Percentiles rank a stretch among this genome's conserved stretches.
phyloP scores from a whole-genome alignment of 2,888 invertebrate genomes.

The Sinopyrophorus schimmeli region DNA sequence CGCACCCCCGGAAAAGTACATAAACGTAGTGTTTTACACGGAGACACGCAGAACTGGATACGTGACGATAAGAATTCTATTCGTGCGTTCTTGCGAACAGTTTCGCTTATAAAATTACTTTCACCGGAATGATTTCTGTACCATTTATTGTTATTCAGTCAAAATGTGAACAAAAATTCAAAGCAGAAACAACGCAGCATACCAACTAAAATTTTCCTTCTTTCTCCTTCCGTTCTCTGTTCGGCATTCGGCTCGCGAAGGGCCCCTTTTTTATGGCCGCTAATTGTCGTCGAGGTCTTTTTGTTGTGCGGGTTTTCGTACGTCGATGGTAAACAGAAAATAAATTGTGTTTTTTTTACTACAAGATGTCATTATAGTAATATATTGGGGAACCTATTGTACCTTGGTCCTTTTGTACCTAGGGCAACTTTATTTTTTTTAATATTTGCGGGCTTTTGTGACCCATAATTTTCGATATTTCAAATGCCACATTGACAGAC shows the following conservation, averaged over 20 bases:
- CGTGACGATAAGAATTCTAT: conserved; percentile 12
- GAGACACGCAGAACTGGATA: conserved; percentile 3
- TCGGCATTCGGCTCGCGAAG: conserved; percentile 23
- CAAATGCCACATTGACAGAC: too few species aligned
- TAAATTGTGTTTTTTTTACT: too few species aligned
- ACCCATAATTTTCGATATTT: too few species aligned
- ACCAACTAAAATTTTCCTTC: conserved; percentile 14
- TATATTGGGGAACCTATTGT: too few species aligned
- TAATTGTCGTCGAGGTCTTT: conserved; percentile 28
- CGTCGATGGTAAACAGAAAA: too few species aligned
- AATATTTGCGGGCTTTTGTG: too few species aligned
- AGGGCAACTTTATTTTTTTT: too few species aligned
- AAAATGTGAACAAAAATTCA: conserved; percentile 21
- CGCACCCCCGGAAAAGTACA: too few species aligned
- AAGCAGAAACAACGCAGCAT: conserved; percentile 20
- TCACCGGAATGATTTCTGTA: conserved; percentile 12
- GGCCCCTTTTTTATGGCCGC: conserved; percentile 26
- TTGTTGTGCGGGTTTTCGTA: conserved; percentile 20
- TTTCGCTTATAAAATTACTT: conserved; percentile 16
- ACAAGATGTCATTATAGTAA: too few species aligned
- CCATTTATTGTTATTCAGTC: conserved; percentile 22
- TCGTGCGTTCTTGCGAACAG: conserved; percentile 11
- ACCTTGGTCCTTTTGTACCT: too few species aligned
- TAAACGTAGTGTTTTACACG: too few species aligned
- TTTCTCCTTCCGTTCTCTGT: conserved; percentile 6